Conservation (phyloP, 35 echinoderm and acorn worm genomes). For the Chiridota heheva region DNA sequence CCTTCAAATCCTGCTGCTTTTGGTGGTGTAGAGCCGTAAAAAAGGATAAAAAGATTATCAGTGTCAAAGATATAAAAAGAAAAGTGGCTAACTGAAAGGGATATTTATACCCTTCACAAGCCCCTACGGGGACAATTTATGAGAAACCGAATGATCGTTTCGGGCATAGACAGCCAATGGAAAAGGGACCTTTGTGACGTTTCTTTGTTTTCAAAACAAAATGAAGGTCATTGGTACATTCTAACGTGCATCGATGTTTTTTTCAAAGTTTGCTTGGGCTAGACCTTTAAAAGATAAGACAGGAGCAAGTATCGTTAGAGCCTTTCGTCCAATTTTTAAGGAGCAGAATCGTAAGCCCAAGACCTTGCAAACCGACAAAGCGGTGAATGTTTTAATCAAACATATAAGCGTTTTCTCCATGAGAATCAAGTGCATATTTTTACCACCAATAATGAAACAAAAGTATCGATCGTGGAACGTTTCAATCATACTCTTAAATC, state of each 20-base stretch:
- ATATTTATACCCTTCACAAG: constrained; percentile 59
- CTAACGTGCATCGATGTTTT: constrained; percentile 61
- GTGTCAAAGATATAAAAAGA: constrained; percentile 17
- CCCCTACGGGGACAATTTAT: constrained; percentile 18
- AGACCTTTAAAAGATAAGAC: constrained; percentile 53
- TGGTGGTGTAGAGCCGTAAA: too few species aligned
- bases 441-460: constrained; percentile 77
- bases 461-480: constrained; percentile 65
- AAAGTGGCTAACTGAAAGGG: constrained; percentile 24
- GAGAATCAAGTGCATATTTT: constrained; percentile 49
- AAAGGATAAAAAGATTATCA: not conserved
- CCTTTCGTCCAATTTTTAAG: constrained; percentile 51
- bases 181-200: constrained; percentile 62
- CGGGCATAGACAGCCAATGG: constrained; percentile 62
- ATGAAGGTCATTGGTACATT: constrained; percentile 48
- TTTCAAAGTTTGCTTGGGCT: constrained; percentile 66
- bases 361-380: constrained; percentile 56
- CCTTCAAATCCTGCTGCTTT: constrained; percentile 47
- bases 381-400: constrained; percentile 49
- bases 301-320: not conserved
- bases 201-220: constrained; percentile 2
- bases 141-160: constrained; percentile 51
- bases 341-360: constrained; percentile 24
- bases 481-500: constrained; percentile 65
- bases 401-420: constrained; percentile 37